Base-by-base conservation (phyloP, 2,113 vertebrate genomes). In the Monopterus albus region DNA sequence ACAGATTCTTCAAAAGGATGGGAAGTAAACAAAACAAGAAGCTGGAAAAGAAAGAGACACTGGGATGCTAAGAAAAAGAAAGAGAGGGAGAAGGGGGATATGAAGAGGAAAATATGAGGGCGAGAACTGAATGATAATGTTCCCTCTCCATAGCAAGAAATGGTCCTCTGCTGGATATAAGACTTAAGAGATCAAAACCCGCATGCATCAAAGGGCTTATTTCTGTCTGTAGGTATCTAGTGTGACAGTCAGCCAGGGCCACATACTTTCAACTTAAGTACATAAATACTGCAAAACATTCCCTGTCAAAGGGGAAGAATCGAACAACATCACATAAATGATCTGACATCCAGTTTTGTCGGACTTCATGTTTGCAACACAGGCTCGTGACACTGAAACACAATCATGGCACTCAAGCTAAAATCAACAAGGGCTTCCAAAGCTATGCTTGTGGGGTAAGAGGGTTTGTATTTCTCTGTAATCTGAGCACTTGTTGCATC, bases 151-250 rank as follows among this genome's bases (percentile, higher is more conserved):
- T 71, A 66, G 83, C 78, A 62, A 74, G 72, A 60, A 83, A 36
- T n/a, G 6, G 51, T 75, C 78, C 65, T 82, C 62, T 53, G 83
- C 66, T 75, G 82, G 73, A 88, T 86, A 77, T 71, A 84, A 85
- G 79, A 78, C 85, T 90, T 81, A 84, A 77, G 80, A 86, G 84
- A 90, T 90, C 78, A 89, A 90, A 89, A 86, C 53, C 17, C 39
- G 81, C 26, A 26, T 58, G 84, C 82, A 88, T 90, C 84, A 91
- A 88, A 88, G 72, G 72, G 69, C 64, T 75, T 73, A 66, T 79
- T 84, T 85, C 80, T 85, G 75, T 85, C 79, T 84, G 78, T 80
- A 75, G 76, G 86, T 80, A 79, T 72, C 75, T 61, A 60, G 65
- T 57, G 79, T 74, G 78, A 57, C 72, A 77, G 58, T 26, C 23